Evolutionary conservation across 53 echinoderm and acorn worm species (phyloP).

Genomic region (Glandiceps talaboti): DNA sequence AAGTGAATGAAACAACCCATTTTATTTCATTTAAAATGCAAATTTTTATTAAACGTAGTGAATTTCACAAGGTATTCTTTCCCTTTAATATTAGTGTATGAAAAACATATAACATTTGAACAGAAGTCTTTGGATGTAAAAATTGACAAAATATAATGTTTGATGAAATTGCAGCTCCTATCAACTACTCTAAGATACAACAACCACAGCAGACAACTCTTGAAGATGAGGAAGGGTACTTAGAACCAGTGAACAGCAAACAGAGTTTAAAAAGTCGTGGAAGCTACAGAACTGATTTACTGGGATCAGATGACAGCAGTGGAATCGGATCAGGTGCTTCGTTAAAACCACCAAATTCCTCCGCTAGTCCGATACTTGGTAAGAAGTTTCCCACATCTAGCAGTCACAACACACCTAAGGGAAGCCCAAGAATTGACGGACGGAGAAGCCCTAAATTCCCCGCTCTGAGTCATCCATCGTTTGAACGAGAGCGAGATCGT

Average conservation of each 20-base stretch:
- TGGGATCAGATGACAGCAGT: background rate
- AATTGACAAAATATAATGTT: too few relatives aligned
- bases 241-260: conserved; percentile 65
- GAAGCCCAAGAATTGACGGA: background rate
- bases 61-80: too few relatives aligned
- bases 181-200: conserved; percentile 49
- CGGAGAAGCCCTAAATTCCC: background rate
- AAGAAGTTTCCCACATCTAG: background rate
- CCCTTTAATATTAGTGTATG: too few relatives aligned
- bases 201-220: conserved; percentile 21
- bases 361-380: background rate
- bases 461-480: background rate
- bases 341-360: background rate
- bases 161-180: background rate
- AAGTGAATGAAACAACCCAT: too few relatives aligned
- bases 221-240: conserved; percentile 43
- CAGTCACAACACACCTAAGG: background rate
- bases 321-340: background rate
- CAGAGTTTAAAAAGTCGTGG: conserved; percentile 10
- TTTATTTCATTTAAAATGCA: too few relatives aligned
- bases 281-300: background rate
- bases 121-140: too few relatives aligned
- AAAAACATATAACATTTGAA: too few relatives aligned
- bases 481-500: background rate
- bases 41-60: too few relatives aligned